Percentiles rank a stretch among this genome's conserved stretches.
These are phyloP conservation scores for Lagocephalus sceleratus DNA, from an alignment of 2,797 vertebrate species.

Conservation along the genomic window DNA sequence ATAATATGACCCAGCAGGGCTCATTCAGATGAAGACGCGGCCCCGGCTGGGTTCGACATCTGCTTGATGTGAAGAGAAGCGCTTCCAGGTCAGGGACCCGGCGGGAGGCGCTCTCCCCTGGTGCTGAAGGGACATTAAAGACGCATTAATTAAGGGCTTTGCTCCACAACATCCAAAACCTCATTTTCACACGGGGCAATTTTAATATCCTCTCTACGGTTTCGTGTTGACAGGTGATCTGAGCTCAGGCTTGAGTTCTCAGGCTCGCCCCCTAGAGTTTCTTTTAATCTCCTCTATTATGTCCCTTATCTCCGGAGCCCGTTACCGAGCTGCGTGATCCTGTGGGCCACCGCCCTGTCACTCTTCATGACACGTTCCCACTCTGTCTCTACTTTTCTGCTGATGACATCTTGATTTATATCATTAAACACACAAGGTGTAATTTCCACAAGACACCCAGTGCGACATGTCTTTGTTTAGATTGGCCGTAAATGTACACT, in stretches of 20 bases:
- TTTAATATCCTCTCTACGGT: constrained; percentile 52
- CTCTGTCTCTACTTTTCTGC: constrained; percentile 9
- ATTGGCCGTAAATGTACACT: constrained; percentile 27
- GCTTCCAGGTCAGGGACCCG: constrained; percentile 46
- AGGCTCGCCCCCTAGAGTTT: constrained; percentile 10
- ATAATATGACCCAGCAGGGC: constrained; percentile 47
- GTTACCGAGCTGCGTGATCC: constrained; percentile 22
- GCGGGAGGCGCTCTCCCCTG: constrained; percentile 38
- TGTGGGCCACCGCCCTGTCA: constrained; percentile 26
- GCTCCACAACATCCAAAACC: constrained; percentile 44
- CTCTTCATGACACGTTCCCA: constrained; percentile 16
- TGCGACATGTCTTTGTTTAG: constrained; percentile 2
- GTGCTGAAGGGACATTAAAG: constrained; percentile 39
- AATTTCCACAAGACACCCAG: constrained; percentile 1
- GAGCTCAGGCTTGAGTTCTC: constrained; percentile 9
- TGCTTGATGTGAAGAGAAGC: constrained; percentile 54
- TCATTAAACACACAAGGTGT: constrained; percentile 6
- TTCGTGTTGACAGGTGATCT: constrained; percentile 45
- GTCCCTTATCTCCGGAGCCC: constrained; percentile 29
- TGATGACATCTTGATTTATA: constrained; percentile 23
- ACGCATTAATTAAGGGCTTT: constrained; percentile 61
- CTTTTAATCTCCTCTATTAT: constrained; percentile 34
- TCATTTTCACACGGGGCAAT: constrained; percentile 58
- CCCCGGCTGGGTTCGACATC: constrained; percentile 60
- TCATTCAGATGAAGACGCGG: constrained; percentile 63